Evolutionary conservation across 2,797 vertebrate genomes (phyloP).

Genomic region (Cryptoblepharus egeriae): DNA sequence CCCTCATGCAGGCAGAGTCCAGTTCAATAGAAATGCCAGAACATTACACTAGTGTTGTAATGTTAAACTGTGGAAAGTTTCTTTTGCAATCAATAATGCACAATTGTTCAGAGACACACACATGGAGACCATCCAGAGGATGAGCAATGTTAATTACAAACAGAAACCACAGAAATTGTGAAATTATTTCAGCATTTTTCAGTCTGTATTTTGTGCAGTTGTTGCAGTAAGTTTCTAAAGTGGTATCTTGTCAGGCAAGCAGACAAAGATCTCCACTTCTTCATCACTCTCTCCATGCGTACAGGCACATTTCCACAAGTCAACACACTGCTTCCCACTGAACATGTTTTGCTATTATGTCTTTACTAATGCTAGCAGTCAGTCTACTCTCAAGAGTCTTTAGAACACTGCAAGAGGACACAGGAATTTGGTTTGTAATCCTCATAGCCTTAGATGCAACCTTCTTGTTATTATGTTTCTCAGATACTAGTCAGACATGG

Average conservation of each 20-base stretch:
- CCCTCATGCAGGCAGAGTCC: neutral
- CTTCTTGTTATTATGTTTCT: neutral
- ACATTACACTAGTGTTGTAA: slow-evolving; percentile 21
- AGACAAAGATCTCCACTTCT: neutral
- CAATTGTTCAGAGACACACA: neutral
- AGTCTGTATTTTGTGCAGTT: neutral
- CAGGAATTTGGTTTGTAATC: neutral
- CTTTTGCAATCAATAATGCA: slow-evolving; percentile 33
- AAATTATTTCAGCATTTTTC: neutral
- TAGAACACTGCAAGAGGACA: neutral
- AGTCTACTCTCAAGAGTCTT: neutral
- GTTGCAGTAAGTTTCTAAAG: neutral
- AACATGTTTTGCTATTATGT: neutral
- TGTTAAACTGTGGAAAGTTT: slow-evolving; percentile 28
- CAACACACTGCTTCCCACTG: too few relatives aligned
- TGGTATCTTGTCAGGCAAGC: neutral
- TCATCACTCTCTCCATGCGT: too few relatives aligned
- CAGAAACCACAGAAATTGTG: neutral
- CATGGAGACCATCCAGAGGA: neutral
- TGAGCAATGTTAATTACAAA: neutral
- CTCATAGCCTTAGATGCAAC: neutral
- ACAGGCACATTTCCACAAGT: neutral
- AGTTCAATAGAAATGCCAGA: neutral
- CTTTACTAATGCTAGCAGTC: neutral
- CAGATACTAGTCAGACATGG: too few relatives aligned